Conservation (phyloP, 1,140 invertebrate species). For the Neuroterus valhalla region DNA sequence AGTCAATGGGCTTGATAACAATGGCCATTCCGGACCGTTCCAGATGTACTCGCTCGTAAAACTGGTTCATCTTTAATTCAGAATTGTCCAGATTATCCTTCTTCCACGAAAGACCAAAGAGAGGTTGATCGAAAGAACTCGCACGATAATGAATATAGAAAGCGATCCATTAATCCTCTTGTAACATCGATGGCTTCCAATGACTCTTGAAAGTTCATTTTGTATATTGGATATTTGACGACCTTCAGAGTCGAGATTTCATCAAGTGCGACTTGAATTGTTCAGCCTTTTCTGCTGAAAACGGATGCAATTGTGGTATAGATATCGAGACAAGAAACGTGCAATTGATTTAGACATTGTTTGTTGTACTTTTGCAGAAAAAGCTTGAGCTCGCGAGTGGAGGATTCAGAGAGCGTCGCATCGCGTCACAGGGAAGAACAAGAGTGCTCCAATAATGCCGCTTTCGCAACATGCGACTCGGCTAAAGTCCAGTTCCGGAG, state of each 20-base stretch:
- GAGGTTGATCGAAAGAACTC: conserved; percentile 23
- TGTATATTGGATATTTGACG: too few relatives aligned
- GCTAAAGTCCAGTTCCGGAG: conserved; percentile 21
- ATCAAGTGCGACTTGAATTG: too few relatives aligned
- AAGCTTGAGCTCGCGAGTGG: conserved; percentile 27
- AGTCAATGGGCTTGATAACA: conserved; percentile 19
- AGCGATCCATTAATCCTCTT: too few relatives aligned
- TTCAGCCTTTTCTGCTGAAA: background rate
- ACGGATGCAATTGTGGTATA: conserved; percentile 14
- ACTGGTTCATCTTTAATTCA: conserved; percentile 16
- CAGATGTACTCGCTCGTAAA: conserved; percentile 23
- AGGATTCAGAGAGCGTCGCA: conserved; percentile 21
- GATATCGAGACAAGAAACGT: conserved; percentile 19
- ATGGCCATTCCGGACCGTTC: conserved; percentile 5
- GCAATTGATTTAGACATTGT: conserved; percentile 21
- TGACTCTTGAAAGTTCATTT: too few relatives aligned
- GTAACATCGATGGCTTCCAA: too few relatives aligned
- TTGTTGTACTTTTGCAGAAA: conserved; percentile 18
- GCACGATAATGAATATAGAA: background rate
- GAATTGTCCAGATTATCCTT: conserved; percentile 18
- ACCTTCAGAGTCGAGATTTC: too few relatives aligned
- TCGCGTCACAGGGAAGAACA: conserved; percentile 1
- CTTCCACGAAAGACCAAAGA: conserved; percentile 21
- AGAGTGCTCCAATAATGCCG: conserved; percentile 22
- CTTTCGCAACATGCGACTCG: conserved; percentile 25